Base-by-base conservation (phyloP, 2,888 invertebrate species). In the Tanypteryx hageni region DNA sequence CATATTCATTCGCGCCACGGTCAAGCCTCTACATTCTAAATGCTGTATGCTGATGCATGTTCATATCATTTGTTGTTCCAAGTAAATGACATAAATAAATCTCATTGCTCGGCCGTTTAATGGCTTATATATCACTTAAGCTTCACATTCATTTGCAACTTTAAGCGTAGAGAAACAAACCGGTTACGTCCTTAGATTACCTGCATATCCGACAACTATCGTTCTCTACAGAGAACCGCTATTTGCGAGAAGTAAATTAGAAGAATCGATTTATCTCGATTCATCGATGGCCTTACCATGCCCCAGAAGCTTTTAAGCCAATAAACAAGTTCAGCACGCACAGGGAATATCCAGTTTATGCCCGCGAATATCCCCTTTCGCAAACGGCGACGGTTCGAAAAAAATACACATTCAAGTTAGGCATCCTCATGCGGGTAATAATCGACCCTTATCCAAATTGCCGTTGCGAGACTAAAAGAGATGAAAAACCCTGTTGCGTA, bases 361-460 rank as follows among this genome's bases (percentile, higher is more conserved):
- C 76, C 44, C 44, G 44, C 44, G 44, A 44, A 44, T 5, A 13
- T 27, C 76, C 68, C n/a, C 18, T 68, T 68, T 68, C 13, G 68
- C 18, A 68, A 22, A 18, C 68, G 18, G 3, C 16, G 64, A 64
- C 8, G n/a, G 64, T 18, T n/a, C 18, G 22, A 68, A 68, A 68
- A 44, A 44, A 44, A 44, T 3, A 13, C n/a, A 68, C 68, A 22
- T 18, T 68, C 68, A 68, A n/a, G 22, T 68, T 22, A 16, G 14
- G 64, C 16, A 16, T 64, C 64, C 68, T n/a, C 22, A 7, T n/a
- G 18, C 11, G 64, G 16, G 18, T 68, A 8, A 22, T 76, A 76
- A 76, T 76, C 27, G 76, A 27, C 76, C 76, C 76, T 76, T 76
- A 76, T 76, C 76, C 22, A 76, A 76, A 76, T 27, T 11, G 76